A percentile compares a stretch with the other conserved stretches of the same genome.
Conservation (phyloP, 2,888 invertebrate genomes). For the Carabus problematicus region DNA sequence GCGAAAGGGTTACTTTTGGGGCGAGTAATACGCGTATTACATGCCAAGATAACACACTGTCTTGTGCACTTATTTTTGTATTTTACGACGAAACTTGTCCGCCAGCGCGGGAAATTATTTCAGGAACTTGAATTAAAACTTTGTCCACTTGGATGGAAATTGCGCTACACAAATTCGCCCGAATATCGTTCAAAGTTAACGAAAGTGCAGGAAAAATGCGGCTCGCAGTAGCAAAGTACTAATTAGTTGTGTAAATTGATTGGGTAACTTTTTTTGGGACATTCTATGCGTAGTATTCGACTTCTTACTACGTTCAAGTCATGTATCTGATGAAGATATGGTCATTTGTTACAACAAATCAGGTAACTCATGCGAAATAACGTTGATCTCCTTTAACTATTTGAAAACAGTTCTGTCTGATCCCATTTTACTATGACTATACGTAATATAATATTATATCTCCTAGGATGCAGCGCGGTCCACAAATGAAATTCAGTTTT, state of each 20-base stretch:
- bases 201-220: not conserved
- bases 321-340: too few relatives aligned
- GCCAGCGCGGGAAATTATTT: conserved; percentile 52
- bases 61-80: conserved; percentile 29
- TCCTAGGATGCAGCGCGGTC: too few relatives aligned
- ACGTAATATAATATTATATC: too few relatives aligned
- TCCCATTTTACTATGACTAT: too few relatives aligned
- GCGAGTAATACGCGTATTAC: conserved; percentile 33
- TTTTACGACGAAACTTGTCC: conserved; percentile 34
- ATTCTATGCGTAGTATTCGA: too few relatives aligned
- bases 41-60: conserved; percentile 28
- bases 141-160: conserved; percentile 40
- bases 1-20: conserved; percentile 29
- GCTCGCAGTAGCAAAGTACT: too few relatives aligned
- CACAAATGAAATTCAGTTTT: too few relatives aligned
- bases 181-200: conserved; percentile 6
- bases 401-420: too few relatives aligned
- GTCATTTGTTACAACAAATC: too few relatives aligned
- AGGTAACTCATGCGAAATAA: not conserved
- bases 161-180: conserved; percentile 14
- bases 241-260: too few relatives aligned
- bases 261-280: too few relatives aligned
- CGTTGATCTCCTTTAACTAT: conserved; percentile 2
- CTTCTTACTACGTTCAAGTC: too few relatives aligned
- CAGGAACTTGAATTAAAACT: conserved; percentile 51